Conservation (phyloP, 2,113 vertebrate genomes). For the Leucopternis melanops region DNA sequence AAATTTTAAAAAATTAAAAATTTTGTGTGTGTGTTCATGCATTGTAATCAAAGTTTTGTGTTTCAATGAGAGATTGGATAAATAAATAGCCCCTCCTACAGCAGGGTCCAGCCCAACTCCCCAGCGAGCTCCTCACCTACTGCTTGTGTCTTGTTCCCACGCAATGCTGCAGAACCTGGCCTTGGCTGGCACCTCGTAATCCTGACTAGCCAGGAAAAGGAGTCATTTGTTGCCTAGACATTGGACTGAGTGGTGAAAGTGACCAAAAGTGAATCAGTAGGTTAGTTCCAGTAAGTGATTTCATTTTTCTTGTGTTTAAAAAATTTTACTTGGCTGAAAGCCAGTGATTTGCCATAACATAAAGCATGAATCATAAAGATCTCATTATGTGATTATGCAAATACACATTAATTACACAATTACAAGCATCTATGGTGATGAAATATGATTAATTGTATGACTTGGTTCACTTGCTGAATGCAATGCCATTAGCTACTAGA, state of each 20-base stretch:
- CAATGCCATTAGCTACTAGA: conserved; percentile 49
- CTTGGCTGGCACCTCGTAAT: neutral
- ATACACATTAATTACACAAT: conserved; percentile 68
- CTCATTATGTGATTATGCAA: conserved; percentile 67
- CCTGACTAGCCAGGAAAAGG: conserved; percentile 11
- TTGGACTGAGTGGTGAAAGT: neutral
- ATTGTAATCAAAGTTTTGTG: neutral
- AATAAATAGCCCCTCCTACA: neutral
- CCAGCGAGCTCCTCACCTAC: neutral
- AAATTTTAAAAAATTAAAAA: no score
- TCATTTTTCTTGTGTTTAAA: conserved; percentile 2
- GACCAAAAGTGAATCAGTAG: conserved; percentile 5
- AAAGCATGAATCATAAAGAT: conserved; percentile 62
- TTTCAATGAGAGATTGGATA: neutral
- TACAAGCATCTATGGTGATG: conserved; percentile 60
- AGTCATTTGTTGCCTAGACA: conserved; percentile 11
- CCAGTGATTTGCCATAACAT: conserved; percentile 12
- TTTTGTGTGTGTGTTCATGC: neutral
- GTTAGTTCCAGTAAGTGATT: conserved; percentile 33
- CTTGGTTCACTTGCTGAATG: conserved; percentile 32
- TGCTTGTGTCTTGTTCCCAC: neutral
- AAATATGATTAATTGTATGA: conserved; percentile 70
- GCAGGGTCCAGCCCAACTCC: neutral
- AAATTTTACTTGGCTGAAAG: neutral
- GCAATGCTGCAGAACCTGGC: neutral